A percentile compares a stretch with the other conserved stretches of the same genome.
These are phyloP conservation scores for Bombus turneri DNA, from an alignment of 1,140 invertebrate genomes.

Conservation along the genomic window DNA sequence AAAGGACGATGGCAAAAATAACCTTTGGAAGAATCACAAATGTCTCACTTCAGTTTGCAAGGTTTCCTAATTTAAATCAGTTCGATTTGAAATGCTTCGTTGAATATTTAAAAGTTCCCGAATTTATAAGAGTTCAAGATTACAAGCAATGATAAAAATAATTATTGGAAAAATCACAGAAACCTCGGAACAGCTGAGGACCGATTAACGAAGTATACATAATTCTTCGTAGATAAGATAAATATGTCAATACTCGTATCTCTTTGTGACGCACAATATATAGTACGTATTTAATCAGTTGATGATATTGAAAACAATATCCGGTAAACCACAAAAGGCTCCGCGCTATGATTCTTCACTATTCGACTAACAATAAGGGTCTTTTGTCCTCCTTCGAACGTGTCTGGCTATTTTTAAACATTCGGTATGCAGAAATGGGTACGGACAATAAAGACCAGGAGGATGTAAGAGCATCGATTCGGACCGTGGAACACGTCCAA, in stretches of 20 bases:
- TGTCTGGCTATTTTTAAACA: conserved; percentile 29
- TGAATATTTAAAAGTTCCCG: neutral
- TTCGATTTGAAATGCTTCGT: neutral
- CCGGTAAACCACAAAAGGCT: neutral
- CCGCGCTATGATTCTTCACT: neutral
- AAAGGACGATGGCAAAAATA: neutral
- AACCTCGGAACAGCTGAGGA: neutral
- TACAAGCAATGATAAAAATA: too few species aligned
- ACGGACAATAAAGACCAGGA: conserved; percentile 24
- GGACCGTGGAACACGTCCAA: conserved; percentile 44
- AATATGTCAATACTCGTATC: neutral
- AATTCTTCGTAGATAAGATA: conserved; percentile 19
- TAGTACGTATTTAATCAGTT: neutral
- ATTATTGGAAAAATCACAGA: neutral
- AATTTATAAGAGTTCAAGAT: neutral
- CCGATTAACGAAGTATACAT: neutral
- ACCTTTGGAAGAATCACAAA: neutral
- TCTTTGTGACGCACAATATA: neutral
- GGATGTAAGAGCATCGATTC: conserved; percentile 2
- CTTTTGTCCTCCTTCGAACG: conserved; percentile 12
- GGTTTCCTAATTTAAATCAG: neutral
- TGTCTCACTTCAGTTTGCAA: neutral
- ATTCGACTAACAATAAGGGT: neutral
- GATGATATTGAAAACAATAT: neutral
- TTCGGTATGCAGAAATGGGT: conserved; percentile 27